These are phyloP conservation scores for Syndactyla subalaris DNA, from an alignment of 2,797 vertebrate species.

Conservation along the genomic window DNA sequence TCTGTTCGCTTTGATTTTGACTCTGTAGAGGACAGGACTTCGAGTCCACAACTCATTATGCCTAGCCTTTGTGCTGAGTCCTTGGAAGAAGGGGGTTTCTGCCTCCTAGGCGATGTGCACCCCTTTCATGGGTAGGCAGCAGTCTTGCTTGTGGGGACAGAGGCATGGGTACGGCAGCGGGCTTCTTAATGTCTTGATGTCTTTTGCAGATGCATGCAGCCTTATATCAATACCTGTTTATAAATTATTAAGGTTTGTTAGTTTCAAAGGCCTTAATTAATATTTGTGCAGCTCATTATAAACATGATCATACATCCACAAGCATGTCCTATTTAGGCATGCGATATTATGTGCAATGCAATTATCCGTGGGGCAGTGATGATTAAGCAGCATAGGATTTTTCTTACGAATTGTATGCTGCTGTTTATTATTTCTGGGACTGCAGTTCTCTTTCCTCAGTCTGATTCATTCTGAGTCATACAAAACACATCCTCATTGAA, in stretches of 20 bases:
- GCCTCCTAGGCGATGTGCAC: neutral
- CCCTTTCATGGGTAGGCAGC: neutral
- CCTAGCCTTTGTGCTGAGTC: neutral
- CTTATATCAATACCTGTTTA: neutral
- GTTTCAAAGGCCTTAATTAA: conserved; percentile 36
- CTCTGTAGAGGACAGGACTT: neutral
- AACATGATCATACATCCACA: neutral
- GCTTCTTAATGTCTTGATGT: neutral
- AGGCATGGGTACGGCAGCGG: neutral
- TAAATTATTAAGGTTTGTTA: neutral
- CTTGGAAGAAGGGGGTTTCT: neutral
- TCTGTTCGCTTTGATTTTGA: neutral
- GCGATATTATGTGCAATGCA: neutral
- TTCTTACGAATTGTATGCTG: conserved; percentile 20
- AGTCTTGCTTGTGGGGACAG: neutral
- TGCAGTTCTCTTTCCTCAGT: conserved; percentile 54
- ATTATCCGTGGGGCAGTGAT: neutral
- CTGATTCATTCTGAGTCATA: conserved; percentile 80
- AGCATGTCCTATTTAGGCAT: neutral
- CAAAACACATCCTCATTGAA: conserved; percentile 61
- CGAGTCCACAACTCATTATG: neutral
- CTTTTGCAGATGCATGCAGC: neutral
- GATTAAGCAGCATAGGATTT: conserved; percentile 22
- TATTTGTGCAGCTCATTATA: conserved; percentile 13
- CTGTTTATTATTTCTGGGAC: conserved; percentile 66